Conservation (phyloP, 2,797 vertebrate genomes). For the Xyrichtys novacula region DNA sequence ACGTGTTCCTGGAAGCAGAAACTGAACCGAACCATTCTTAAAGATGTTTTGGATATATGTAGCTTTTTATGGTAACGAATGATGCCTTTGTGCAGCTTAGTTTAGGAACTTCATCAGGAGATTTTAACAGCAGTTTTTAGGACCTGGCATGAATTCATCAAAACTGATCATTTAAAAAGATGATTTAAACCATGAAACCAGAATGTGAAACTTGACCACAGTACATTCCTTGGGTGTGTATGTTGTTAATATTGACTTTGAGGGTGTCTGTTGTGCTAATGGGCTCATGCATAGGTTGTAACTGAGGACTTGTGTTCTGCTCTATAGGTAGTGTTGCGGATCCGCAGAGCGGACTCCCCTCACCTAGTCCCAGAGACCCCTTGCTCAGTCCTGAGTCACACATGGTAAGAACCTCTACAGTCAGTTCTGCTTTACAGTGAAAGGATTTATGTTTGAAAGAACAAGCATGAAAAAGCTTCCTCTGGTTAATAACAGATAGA, state of each 20-base stretch:
- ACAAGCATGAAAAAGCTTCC: too few relatives aligned
- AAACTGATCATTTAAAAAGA: not conserved
- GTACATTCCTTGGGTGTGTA: too few relatives aligned
- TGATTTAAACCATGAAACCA: not conserved
- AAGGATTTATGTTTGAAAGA: not conserved
- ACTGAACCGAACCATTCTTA: not conserved
- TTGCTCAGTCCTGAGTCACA: constrained; percentile 63
- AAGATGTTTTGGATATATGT: not conserved
- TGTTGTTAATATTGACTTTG: constrained; percentile 36
- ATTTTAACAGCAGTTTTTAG: not conserved
- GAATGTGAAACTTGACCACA: not conserved
- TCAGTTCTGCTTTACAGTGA: not conserved
- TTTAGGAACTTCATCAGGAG: not conserved
- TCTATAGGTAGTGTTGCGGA: constrained; percentile 62
- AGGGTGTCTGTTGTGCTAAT: constrained; percentile 6
- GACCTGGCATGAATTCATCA: not conserved
- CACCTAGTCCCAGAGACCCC: constrained; percentile 54
- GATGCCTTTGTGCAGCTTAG: not conserved
- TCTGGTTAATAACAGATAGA: not conserved
- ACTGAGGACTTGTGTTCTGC: constrained; percentile 12
- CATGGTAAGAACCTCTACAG: constrained; percentile 71
- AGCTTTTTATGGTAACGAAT: not conserved
- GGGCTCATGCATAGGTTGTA: not conserved
- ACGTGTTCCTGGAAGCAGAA: not conserved
- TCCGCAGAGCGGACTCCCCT: constrained; percentile 61